Evolutionary conservation across 2,797 vertebrate species (phyloP), one percentile per base, ranked within the genome.

Genomic region (Basileuterus tristriatus): DNA sequence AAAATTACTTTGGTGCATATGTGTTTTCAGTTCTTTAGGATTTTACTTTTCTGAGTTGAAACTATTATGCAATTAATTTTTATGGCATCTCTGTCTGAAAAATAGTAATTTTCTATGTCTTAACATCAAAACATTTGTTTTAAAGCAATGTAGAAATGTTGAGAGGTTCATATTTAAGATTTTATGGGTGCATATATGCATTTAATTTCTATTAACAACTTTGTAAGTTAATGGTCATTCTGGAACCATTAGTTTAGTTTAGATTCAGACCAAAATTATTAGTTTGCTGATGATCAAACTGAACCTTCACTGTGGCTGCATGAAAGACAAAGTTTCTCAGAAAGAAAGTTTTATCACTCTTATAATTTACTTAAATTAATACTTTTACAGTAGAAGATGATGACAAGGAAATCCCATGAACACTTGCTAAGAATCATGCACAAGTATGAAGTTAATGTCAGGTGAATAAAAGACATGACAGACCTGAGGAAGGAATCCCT

Each of bases 1-100:
- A 18, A 4, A 23, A 76, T 46, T n/a, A 3, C 1, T 39, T 83
- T 60, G 5, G 2, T 43, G 6, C 2, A 2, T 37, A 20, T 19
- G 4, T 22, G 20, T 60, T 80, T 89, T 83, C 20, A 56, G 4
- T 58, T 65, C 11, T 32, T n/a, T 44, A 10, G 1, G 29, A 6
- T 8, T 87, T 77, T 52, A 12, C 2, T 30, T 1, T 24, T 12
- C 10, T 93, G 46, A 39, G 3, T 67, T 63, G 20, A 71, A 76
- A 52, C 14, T 22, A 21, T 52, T 59, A 29, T 36, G 5, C 20
- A n/a, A 58, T 58, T 49, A 41, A 29, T 75, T 78, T 88, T 81
- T 49, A 46, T 62, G n/a, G 0, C 12, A 52, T 44, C 8, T 59
- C 4, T 62, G 9, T 46, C 27, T 53, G 8, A 78, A 59, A 75